These are phyloP conservation scores for Bos indicus DNA, from an alignment of 2,113 vertebrate genomes.

Conservation along the genomic window DNA sequence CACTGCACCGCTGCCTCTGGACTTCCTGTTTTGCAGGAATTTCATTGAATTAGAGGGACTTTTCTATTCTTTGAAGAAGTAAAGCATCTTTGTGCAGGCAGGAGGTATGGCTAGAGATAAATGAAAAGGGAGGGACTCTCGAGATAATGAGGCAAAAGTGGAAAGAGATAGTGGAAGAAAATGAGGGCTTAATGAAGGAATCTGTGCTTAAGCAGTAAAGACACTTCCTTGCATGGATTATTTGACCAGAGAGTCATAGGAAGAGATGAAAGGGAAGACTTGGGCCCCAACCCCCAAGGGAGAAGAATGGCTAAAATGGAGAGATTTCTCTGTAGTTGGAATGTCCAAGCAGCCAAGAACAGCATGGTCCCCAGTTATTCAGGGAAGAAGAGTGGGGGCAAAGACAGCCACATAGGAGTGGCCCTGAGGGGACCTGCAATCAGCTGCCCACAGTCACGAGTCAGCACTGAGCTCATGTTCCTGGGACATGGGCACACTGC, in stretches of 20 bases:
- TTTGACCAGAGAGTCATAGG: background rate
- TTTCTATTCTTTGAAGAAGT: background rate
- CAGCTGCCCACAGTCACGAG: background rate
- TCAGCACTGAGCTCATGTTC: background rate
- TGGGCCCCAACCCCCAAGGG: background rate
- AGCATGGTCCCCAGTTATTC: background rate
- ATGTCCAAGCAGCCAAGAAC: background rate
- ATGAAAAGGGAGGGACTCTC: background rate
- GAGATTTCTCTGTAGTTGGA: background rate
- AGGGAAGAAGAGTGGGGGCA: background rate
- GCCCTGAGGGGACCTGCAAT: background rate
- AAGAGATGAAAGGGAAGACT: background rate
- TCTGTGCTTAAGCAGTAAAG: background rate
- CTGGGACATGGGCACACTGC: background rate
- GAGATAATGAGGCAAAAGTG: background rate
- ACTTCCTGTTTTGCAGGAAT: background rate
- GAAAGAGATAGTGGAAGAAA: background rate
- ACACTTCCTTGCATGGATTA: background rate
- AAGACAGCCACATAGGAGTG: rapidly evolving
- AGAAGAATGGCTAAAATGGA: background rate
- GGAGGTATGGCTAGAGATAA: background rate
- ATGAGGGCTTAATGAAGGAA: background rate
- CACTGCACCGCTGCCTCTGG: background rate
- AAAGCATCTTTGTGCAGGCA: background rate
- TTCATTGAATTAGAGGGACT: background rate